These are phyloP conservation scores for Pocillopora damicornis DNA, from an alignment of 64 coral and sea anemone genomes.

Conservation along the genomic window DNA sequence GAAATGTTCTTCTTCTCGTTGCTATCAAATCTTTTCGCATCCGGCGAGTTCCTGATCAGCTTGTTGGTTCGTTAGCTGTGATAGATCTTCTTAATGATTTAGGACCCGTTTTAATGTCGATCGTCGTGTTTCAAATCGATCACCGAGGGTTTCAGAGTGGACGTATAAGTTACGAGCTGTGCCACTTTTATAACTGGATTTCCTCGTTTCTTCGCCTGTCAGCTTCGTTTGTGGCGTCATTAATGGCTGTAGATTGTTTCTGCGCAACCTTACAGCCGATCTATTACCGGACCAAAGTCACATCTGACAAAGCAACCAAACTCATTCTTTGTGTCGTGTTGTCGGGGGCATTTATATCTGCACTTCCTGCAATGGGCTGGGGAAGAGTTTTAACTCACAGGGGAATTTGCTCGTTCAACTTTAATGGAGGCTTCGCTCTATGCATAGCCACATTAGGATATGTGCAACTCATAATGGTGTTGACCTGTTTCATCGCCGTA, in stretches of 20 bases:
- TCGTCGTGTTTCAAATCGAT: conserved; percentile 17
- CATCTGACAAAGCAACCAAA: neutral
- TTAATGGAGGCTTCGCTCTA: conserved; percentile 39
- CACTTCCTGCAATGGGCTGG: conserved; percentile 54
- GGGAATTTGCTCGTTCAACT: conserved; percentile 54
- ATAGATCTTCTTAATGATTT: conserved; percentile 63
- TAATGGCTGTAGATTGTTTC: conserved; percentile 52
- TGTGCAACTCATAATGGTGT: conserved; percentile 32
- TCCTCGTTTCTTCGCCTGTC: conserved; percentile 46
- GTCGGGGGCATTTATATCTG: conserved; percentile 40
- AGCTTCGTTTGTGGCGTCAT: conserved; percentile 40
- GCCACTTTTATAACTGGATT: conserved; percentile 55
- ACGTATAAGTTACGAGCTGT: conserved; percentile 5
- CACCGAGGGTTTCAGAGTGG: conserved; percentile 27
- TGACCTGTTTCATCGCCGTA: conserved; percentile 49
- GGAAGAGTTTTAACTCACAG: conserved; percentile 32
- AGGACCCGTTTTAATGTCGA: conserved; percentile 37
- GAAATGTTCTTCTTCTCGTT: conserved; percentile 54
- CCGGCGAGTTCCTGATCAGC: conserved; percentile 50
- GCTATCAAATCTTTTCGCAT: conserved; percentile 36
- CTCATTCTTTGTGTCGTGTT: conserved; percentile 4
- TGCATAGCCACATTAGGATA: conserved; percentile 52
- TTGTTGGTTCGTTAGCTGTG: conserved; percentile 45
- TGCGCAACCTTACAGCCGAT: conserved; percentile 43
- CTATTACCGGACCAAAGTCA: conserved; percentile 53